Base-by-base conservation (phyloP, 1,140 invertebrate genomes). In the Leptinotarsa defecta region DNA sequence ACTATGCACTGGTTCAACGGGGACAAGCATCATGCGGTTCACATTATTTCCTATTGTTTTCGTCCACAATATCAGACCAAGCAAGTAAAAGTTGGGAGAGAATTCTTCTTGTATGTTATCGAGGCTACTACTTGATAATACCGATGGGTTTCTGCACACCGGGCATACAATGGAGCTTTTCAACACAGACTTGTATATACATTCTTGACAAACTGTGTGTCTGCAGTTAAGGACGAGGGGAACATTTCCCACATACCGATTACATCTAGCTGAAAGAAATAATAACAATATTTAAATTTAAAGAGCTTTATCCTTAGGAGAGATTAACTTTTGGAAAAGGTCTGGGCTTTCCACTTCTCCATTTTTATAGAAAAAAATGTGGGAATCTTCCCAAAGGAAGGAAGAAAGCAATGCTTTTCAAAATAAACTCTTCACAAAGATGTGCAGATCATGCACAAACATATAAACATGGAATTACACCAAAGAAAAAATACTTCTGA, bases 121-220 rank as follows among this genome's bases (percentile, higher is more conserved):
- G 15, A 22, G 27, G 49, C 19, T 17, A 49, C 19, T 62, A 19
- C 11, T 52, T 11, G 43, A 22, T 19, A 72, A 17, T 43, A 34
- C 22, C 68, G 69, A 67, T 48, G 67, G 20, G 20, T 22, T 68
- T 17, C 48, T 22, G 34, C 78, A 79, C 13, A 68, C 48, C 48
- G 72, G 71, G 19, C 78, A 79, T 13, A 67, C 68, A 17, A 79
- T 27, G 73, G 49, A 49, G 43, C 68, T 48, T 22, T 76, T 69
- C 48, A 57, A 74, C 20, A 73, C 63, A 20, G n/a, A 64, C 63
- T 77, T 72, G 19, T 74, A 69, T 15, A 77, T 74, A 68, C 78
- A 79, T 52, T 77, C 76, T 65, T 77, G 76, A 64, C 78, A 79
- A 13, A 79, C 22, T 4, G 78, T 79, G 49, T 79, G 78, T 20